phyloP scores from a whole-genome alignment of 2,113 vertebrate species.

The Amphiprion ocellaris region DNA sequence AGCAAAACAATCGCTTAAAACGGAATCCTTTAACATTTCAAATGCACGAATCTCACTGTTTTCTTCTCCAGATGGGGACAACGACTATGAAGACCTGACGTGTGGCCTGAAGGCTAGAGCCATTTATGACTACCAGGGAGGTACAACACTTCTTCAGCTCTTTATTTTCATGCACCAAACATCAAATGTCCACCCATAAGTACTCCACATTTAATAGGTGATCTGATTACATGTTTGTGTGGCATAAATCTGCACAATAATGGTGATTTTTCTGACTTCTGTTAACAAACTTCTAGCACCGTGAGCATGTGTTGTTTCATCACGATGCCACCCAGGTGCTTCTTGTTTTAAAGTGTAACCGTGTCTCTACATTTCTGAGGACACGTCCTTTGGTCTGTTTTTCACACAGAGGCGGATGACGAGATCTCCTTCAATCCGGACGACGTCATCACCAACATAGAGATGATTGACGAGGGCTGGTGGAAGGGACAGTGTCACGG shows the following conservation, averaged over 20 bases:
- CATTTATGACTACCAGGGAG: conserved; percentile 92
- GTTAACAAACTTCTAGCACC: too few species aligned
- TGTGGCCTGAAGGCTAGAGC: conserved; percentile 80
- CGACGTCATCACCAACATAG: conserved; percentile 91
- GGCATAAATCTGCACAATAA: too few species aligned
- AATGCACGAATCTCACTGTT: not conserved
- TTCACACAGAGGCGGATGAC: conserved; percentile 89
- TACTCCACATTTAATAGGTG: too few species aligned
- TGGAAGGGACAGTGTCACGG: conserved; percentile 91
- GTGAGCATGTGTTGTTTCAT: too few species aligned
- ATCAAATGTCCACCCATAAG: too few species aligned
- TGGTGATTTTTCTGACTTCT: too few species aligned
- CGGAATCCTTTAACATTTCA: not conserved
- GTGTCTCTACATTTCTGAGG: not conserved
- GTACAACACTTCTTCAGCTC: conserved; percentile 70
- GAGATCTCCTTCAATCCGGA: conserved; percentile 94
- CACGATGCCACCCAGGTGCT: too few species aligned
- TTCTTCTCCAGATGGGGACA: conserved; percentile 43
- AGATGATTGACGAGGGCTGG: conserved; percentile 97
- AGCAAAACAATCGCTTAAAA: not conserved
- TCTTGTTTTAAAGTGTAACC: not conserved
- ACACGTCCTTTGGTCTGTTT: not conserved
- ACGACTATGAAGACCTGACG: conserved; percentile 80
- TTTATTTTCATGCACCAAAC: not conserved
- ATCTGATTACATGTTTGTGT: too few species aligned